A percentile compares a stretch with the other conserved stretches of the same genome.
phyloP scores from a whole-genome alignment of 2,113 vertebrate genomes.

The Peromyscus leucopus region DNA sequence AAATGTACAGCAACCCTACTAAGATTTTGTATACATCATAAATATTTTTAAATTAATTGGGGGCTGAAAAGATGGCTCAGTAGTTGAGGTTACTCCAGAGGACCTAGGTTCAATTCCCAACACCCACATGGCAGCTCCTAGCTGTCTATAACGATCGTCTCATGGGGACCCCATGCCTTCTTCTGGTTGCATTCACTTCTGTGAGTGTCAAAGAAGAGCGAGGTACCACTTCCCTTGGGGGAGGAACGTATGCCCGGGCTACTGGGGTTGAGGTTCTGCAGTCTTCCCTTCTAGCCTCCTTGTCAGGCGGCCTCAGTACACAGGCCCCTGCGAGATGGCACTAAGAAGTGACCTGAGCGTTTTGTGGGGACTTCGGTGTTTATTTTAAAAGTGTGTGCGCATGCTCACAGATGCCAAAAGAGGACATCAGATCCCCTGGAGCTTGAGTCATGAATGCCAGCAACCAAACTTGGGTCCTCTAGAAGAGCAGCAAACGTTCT shows the following conservation, averaged over 20 bases:
- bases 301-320: neutral
- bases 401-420: neutral
- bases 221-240: neutral
- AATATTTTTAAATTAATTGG: neutral
- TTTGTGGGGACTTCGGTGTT: neutral
- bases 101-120: neutral
- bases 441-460: neutral
- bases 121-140: neutral
- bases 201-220: neutral
- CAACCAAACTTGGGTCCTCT: neutral
- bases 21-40: neutral
- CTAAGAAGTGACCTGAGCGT: neutral
- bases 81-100: neutral
- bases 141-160: neutral
- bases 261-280: neutral
- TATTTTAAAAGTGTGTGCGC: neutral
- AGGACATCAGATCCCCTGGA: neutral
- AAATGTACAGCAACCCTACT: neutral
- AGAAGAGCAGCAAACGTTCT: neutral
- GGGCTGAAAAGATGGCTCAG: neutral
- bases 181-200: neutral
- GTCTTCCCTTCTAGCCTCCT: neutral
- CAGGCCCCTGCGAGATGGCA: neutral
- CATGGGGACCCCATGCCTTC: neutral
- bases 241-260: neutral